Evolutionary conservation across 2,797 vertebrate species (phyloP).

Genomic region (Cynodonichthys magdalenae): DNA sequence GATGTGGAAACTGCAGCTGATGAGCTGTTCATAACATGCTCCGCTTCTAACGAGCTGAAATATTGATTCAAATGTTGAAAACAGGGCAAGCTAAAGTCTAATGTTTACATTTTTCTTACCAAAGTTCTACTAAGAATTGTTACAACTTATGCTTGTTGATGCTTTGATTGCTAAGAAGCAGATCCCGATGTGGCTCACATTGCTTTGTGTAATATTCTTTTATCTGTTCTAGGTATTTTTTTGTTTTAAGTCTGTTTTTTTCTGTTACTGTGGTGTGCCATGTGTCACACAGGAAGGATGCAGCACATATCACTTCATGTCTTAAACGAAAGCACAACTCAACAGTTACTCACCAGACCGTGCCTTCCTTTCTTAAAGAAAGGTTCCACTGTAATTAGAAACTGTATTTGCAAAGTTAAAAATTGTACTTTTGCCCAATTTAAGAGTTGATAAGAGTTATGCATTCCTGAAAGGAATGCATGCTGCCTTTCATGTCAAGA

Average conservation of each 20-base stretch:
- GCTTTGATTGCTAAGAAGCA: no score
- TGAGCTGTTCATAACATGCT: constrained; percentile 25
- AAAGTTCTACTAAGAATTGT: neutral
- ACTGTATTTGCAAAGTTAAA: neutral
- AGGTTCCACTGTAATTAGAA: neutral
- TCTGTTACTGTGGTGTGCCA: constrained; percentile 38
- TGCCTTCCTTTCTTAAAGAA: neutral
- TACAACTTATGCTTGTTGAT: neutral
- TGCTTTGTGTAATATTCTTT: neutral
- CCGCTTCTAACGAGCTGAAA: neutral
- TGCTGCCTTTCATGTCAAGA: no score
- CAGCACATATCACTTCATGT: constrained; percentile 72
- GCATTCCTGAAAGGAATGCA: no score
- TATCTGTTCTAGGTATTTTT: constrained; percentile 1
- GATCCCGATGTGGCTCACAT: neutral
- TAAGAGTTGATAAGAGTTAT: no score
- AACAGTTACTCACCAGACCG: neutral
- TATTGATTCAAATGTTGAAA: neutral
- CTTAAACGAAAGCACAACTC: constrained; percentile 31
- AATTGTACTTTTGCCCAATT: no score
- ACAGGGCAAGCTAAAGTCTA: no score
- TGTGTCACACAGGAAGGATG: constrained; percentile 63
- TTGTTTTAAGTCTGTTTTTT: constrained; percentile 24
- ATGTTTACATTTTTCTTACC: no score
- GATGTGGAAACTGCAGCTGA: constrained; percentile 27